Evolutionary conservation across 2,113 vertebrate genomes (phyloP).

Genomic region (Chloroceryle aenea): DNA sequence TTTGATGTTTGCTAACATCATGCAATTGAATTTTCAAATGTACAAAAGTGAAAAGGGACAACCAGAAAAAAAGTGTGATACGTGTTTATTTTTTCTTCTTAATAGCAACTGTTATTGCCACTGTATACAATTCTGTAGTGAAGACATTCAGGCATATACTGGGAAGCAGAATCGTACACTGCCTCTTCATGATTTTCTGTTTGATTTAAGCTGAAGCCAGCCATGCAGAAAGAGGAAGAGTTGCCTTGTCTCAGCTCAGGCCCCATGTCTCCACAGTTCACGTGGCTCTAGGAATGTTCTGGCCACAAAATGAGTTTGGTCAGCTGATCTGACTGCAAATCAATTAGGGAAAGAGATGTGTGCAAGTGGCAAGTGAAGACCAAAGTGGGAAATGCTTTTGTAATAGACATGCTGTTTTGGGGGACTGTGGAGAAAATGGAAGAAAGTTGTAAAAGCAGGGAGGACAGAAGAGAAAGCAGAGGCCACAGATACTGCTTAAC

Average conservation of each 20-base stretch:
- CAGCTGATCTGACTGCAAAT: background rate
- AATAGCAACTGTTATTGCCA: background rate
- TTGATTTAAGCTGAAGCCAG: background rate
- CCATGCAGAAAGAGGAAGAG: background rate
- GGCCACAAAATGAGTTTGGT: background rate
- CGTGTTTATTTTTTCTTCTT: background rate
- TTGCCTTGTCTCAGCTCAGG: background rate
- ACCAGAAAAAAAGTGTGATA: background rate
- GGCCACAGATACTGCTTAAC: background rate
- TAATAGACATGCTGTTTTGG: background rate
- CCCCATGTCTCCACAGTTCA: background rate
- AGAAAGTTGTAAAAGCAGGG: background rate
- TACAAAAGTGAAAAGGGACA: background rate
- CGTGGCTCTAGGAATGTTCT: background rate
- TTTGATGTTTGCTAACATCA: background rate
- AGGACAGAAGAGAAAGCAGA: background rate
- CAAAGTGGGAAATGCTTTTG: background rate
- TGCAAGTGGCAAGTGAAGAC: background rate
- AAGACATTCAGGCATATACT: background rate
- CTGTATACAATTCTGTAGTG: background rate
- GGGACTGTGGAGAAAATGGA: background rate
- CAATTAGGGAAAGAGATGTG: background rate
- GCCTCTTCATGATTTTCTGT: background rate
- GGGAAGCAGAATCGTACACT: background rate
- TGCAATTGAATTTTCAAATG: background rate